Conservation (phyloP, 2,888 invertebrate genomes). For the Heliconius ismenius region DNA sequence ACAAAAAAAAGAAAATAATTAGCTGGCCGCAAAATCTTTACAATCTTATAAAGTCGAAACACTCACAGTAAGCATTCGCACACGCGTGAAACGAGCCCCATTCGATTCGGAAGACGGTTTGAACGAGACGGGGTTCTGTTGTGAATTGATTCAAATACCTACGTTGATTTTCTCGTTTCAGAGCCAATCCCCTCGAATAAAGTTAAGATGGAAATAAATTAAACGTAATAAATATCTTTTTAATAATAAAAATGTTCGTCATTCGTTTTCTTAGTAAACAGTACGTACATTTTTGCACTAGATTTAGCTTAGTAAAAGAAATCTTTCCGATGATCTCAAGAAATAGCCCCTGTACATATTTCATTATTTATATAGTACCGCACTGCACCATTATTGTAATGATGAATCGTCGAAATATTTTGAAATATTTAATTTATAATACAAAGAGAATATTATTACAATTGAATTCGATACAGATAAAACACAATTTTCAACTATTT, state of each 20-base stretch:
- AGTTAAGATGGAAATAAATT: slow-evolving; percentile 45
- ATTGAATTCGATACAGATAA: slow-evolving; percentile 28
- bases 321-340: too few species aligned
- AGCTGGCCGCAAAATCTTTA: slow-evolving; percentile 56
- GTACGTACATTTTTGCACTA: too few species aligned
- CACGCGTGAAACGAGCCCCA: slow-evolving; percentile 60
- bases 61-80: slow-evolving; percentile 54
- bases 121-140: slow-evolving; percentile 54
- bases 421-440: slow-evolving; percentile 17
- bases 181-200: slow-evolving; percentile 52
- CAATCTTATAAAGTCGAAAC: slow-evolving; percentile 55
- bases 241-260: neutral
- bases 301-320: neutral
- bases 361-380: too few species aligned
- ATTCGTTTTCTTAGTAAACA: neutral
- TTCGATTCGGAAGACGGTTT: slow-evolving; percentile 58
- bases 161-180: slow-evolving; percentile 57
- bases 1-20: slow-evolving; percentile 55
- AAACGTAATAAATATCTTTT: slow-evolving; percentile 24
- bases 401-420: neutral
- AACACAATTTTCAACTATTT: slow-evolving; percentile 55
- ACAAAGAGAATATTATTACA: slow-evolving; percentile 19
- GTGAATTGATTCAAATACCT: slow-evolving; percentile 58
- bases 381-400: slow-evolving; percentile 2
- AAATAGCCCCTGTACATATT: too few species aligned